A percentile compares a stretch with the other conserved stretches of the same genome.
These are phyloP conservation scores for Asbolus verrucosus DNA, from an alignment of 1,140 invertebrate species.

Conservation along the genomic window DNA sequence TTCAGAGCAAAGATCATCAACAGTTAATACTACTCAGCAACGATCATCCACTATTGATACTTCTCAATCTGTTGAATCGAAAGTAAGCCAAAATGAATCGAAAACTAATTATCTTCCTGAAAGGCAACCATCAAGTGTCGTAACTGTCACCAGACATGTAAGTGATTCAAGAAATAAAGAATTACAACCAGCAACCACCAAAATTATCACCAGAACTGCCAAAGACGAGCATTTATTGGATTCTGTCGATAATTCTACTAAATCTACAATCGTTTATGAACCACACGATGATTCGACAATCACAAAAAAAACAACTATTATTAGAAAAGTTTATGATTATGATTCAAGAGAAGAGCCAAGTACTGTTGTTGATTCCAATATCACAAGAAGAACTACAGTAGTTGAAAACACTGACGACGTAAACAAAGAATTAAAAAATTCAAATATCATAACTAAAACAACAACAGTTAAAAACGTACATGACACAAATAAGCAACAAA, in stretches of 20 bases:
- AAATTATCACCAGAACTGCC: conserved; percentile 3
- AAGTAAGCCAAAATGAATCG: conserved; percentile 2
- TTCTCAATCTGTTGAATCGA: conserved; percentile 12
- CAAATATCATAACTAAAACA: neutral
- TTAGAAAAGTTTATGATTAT: neutral
- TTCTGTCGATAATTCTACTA: neutral
- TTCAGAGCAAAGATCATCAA: neutral
- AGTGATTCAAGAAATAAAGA: neutral
- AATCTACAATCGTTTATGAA: neutral
- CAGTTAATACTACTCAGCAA: too few relatives aligned
- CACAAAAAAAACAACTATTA: conserved; percentile 6
- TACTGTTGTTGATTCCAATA: neutral
- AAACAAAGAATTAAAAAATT: neutral
- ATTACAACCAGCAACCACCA: conserved; percentile 40
- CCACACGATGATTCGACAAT: neutral
- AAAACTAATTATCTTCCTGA: too few relatives aligned
- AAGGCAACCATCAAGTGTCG: conserved; percentile 5
- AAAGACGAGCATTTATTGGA: neutral
- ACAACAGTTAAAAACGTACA: neutral
- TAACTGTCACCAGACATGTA: conserved; percentile 32
- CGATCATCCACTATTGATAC: neutral
- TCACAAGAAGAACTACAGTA: neutral
- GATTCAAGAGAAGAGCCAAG: conserved; percentile 3
- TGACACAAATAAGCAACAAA: neutral
- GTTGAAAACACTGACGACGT: neutral